Base-by-base conservation (phyloP, 1,140 invertebrate genomes). In the Aphaenogaster rudis region DNA sequence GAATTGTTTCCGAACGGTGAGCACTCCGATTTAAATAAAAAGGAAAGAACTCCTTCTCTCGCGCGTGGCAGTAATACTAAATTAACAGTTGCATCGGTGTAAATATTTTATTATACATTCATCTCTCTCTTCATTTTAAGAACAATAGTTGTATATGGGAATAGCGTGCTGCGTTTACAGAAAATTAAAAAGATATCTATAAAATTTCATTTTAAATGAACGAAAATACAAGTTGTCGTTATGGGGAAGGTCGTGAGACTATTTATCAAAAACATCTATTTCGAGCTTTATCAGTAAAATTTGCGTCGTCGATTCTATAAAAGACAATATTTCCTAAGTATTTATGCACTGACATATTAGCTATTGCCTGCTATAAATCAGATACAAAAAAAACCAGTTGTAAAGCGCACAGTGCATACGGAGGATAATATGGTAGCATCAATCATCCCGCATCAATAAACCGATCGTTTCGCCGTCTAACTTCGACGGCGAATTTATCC, bases 1-100 rank as follows among this genome's bases (percentile, higher is more conserved):
- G 28, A 76, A 84, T 74, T 84, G 63, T 84, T 84, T 50, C 13
- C 54, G 42, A 82, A 82, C 67, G 17, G 69, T 84, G 80, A 84
- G 42, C 57, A 17, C 8, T 21, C 59, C 8, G 80, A 45, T 81
- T 57, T 28, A 57, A 72, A 82, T 61, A 50, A 66, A 61, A 74
- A 72, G 28, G 61, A 57, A 45, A n/a, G 13, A 11, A 15, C 42
- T 15, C 4, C 11, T 21, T 21, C 21, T 48, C 42, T 21, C 21
- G 9, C 7, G 50, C 48, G n/a, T 11, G 9, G 39, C 36, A 59
- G 17, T 48, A 39, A 82, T 48, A 82, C 72, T 36, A 33, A 3
- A 72, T 82, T 72, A 59, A 82, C 67, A 11, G 39, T 39, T 13
- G 17, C 45, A 36, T 72, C 67, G 42, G 17, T n/a, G 5, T 28